These are phyloP conservation scores for Eptesicus fuscus DNA, from an alignment of 2,113 vertebrate genomes.

Conservation along the genomic window DNA sequence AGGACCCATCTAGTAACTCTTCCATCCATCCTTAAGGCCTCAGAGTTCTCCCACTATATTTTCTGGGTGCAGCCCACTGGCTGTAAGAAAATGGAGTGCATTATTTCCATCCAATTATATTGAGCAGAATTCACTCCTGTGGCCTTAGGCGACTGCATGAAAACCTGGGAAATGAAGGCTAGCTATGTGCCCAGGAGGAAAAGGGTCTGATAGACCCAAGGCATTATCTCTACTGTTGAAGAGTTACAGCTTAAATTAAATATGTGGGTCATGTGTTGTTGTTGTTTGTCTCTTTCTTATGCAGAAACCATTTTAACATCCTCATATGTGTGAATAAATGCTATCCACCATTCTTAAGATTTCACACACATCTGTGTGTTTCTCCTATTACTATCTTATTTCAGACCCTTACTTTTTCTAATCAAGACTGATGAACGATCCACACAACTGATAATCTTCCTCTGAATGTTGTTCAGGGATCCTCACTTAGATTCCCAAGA, in stretches of 20 bases:
- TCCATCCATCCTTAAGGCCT: background rate
- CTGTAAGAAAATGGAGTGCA: background rate
- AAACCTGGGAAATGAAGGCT: background rate
- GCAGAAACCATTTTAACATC: background rate
- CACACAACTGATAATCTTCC: background rate
- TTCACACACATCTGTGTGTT: background rate
- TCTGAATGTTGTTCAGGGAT: background rate
- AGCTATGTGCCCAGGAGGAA: background rate
- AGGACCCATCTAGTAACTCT: background rate
- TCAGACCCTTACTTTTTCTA: background rate
- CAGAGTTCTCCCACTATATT: background rate
- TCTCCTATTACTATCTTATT: background rate
- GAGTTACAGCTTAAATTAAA: conserved; percentile 6
- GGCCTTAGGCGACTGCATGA: background rate
- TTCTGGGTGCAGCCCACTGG: background rate
- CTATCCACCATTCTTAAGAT: background rate
- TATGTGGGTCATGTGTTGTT: background rate
- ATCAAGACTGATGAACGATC: background rate
- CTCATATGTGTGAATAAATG: background rate
- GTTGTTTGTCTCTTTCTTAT: background rate
- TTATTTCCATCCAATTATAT: background rate
- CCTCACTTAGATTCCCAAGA: background rate
- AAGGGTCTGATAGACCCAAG: background rate
- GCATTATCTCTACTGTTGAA: background rate
- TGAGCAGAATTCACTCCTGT: background rate